phyloP scores from a whole-genome alignment of 2,888 invertebrate species.

The Eurois occulta region DNA sequence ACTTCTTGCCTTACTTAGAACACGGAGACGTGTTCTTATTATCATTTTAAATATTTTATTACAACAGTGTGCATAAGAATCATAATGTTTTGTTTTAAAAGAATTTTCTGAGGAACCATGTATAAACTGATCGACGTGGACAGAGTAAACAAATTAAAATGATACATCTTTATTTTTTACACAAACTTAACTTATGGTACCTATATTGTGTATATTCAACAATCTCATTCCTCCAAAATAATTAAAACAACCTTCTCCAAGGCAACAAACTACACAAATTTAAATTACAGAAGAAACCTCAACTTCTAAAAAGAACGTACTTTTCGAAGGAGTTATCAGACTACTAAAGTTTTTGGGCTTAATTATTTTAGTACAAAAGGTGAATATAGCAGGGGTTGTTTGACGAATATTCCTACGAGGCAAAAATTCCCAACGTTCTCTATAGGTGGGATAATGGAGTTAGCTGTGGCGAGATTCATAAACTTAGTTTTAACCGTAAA shows the following conservation, averaged over 20 bases:
- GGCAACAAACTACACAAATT: constrained; percentile 35
- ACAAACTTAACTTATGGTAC: background rate
- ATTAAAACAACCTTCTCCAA: constrained; percentile 14
- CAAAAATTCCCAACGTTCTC: constrained; percentile 59
- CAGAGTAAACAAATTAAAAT: background rate
- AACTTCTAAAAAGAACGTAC: constrained; percentile 37
- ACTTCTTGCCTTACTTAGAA: constrained; percentile 34
- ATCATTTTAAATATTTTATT: constrained; percentile 34
- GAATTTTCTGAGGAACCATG: background rate
- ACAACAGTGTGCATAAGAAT: background rate
- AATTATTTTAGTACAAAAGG: constrained; percentile 53
- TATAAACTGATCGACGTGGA: background rate
- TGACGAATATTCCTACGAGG: constrained; percentile 47
- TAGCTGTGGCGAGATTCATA: constrained; percentile 66
- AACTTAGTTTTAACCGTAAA: constrained; percentile 68
- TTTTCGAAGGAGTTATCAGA: constrained; percentile 45
- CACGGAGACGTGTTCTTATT: constrained; percentile 25
- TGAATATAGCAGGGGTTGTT: constrained; percentile 32
- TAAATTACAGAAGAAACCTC: constrained; percentile 36
- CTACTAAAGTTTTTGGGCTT: constrained; percentile 44
- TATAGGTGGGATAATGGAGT: constrained; percentile 71
- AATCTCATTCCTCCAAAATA: constrained; percentile 1
- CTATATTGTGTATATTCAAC: background rate
- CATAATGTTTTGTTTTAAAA: background rate
- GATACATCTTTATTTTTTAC: background rate